Evolutionary conservation across 2,797 vertebrate species (phyloP).

Genomic region (Galago senegalensis): DNA sequence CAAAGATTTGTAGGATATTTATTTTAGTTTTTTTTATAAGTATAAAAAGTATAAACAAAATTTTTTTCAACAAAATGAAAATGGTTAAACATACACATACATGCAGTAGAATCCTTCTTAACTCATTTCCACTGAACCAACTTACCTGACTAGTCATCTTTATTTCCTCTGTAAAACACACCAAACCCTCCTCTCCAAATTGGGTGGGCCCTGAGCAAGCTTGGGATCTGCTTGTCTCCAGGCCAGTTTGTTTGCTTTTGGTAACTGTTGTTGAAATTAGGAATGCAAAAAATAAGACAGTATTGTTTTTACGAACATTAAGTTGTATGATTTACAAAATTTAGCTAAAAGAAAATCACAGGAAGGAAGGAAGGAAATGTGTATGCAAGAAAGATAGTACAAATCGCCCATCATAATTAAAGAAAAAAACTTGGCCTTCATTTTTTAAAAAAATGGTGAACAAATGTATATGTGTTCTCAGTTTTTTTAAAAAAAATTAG

Average conservation of each 20-base stretch:
- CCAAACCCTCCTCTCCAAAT: neutral
- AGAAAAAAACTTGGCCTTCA: neutral
- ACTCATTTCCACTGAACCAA: neutral
- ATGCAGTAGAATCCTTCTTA: neutral
- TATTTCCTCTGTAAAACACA: neutral
- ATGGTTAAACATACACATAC: neutral
- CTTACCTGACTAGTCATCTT: neutral
- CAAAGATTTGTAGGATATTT: neutral
- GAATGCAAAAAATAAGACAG: neutral
- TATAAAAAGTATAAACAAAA: slow-evolving; percentile 2
- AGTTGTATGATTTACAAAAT: slow-evolving; percentile 22
- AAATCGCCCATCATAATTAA: neutral
- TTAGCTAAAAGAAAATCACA: slow-evolving; percentile 5
- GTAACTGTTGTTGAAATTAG: neutral
- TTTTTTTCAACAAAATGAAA: neutral
- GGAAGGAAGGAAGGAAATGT: neutral
- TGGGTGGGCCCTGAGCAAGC: neutral
- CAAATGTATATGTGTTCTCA: neutral
- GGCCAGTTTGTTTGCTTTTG: neutral
- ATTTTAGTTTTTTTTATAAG: slow-evolving; percentile 14
- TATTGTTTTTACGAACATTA: neutral
- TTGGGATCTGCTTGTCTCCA: neutral
- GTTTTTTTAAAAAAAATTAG: neutral
- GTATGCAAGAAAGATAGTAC: slow-evolving; percentile 5
- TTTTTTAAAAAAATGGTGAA: neutral